Evolutionary conservation across 2,888 invertebrate species (phyloP), one percentile per base, ranked within the genome.

Genomic region (Sphecodes monilicornis): DNA sequence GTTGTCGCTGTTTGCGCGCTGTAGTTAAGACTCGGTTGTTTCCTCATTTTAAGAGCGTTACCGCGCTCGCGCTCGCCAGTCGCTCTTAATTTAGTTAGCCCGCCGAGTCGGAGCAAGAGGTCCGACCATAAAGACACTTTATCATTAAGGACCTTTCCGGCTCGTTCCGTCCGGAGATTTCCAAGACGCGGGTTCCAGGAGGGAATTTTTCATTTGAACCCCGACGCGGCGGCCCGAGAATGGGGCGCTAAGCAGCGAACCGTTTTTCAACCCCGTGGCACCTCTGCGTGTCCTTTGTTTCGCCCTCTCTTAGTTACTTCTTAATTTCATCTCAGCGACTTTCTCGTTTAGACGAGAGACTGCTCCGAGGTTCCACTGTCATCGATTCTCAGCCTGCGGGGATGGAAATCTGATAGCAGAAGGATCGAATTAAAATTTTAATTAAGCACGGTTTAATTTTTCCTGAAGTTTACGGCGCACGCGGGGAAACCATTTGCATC

Each of bases 31-130:
- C 79, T 69, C 76, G 80, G 79, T 73, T 78, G 76, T 82, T 81
- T 79, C 76, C 78, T 26, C 80, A 69, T 81, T 82, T 84, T 82
- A 77, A 83, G 68, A 76, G 78, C 70, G 84, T 13, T 46, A 60
- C 74, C 50, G 29, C 57, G 60, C 66, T 29, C 32, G 22, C 70
- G 76, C 69, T 54, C 36, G 43, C 64, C n/a, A 36, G 72, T 80
- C 69, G 74, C 79, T 73, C 72, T 87, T 84, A 86, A 87, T 82
- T 86, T 80, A 77, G 79, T 86, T 78, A 78, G 78, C 70, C 76
- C 18, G 50, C 22, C 72, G 39, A 68, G 83, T 78, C 60, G 64
- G 74, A 85, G 66, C 80, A 64, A 50, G 83, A 76, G 60, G 68
- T 41, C 72, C 72, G 70, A 69, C 64, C 66, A 54, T 71, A 71